A percentile compares a stretch with the other conserved stretches of the same genome.
phyloP scores from a whole-genome alignment of 2,797 vertebrate species.

The Chaunax sp. region DNA sequence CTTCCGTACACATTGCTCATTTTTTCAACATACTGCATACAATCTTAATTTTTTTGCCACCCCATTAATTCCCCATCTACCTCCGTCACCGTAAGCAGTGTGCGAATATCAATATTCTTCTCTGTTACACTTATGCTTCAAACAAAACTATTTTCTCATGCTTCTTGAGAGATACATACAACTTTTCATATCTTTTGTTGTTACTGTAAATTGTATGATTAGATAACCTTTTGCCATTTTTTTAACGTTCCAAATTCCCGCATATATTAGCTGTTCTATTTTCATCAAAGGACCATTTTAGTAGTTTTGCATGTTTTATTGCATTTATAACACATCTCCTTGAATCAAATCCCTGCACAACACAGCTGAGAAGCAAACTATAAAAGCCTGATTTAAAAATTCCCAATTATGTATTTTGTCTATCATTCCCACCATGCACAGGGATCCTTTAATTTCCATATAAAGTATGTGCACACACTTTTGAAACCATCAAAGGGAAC shows the following conservation, averaged over 20 bases:
- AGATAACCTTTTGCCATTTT: neutral
- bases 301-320: no score
- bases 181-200: no score
- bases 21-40: constrained; percentile 22
- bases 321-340: neutral
- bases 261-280: neutral
- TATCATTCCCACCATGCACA: no score
- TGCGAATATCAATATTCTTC: neutral
- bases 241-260: neutral
- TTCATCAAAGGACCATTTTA: neutral
- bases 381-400: no score
- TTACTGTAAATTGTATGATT: neutral
- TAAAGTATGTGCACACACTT: neutral
- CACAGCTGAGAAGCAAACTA: neutral
- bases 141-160: constrained; percentile 1
- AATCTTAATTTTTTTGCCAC: constrained; percentile 9
- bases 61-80: constrained; percentile 14
- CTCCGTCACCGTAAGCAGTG: constrained; percentile 18
- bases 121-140: constrained; percentile 9
- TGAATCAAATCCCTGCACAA: neutral
- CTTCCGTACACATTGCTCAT: no score
- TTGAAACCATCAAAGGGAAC: neutral
- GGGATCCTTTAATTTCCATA: neutral
- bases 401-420: no score
- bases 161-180: no score